These are phyloP conservation scores for Clarias fuscus DNA, from an alignment of 2,797 vertebrate species.

Conservation along the genomic window DNA sequence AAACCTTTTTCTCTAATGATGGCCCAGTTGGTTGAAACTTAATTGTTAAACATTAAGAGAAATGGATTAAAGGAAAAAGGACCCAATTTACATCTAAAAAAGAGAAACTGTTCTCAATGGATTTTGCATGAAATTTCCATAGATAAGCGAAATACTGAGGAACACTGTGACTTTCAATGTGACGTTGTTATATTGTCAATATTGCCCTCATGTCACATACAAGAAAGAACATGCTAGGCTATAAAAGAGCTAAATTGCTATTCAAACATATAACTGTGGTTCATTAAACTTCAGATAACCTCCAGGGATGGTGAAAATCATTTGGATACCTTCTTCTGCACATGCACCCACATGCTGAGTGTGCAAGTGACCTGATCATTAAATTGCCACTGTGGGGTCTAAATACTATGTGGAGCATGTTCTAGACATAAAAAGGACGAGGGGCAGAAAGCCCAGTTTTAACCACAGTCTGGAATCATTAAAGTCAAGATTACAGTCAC, in stretches of 20 bases:
- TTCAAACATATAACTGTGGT: background rate
- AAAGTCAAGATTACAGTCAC: no score
- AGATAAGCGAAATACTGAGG: background rate
- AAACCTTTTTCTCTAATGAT: no score
- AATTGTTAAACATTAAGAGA: no score
- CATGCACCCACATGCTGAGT: no score
- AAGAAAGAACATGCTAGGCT: background rate
- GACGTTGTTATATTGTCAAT: no score
- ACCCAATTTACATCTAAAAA: no score
- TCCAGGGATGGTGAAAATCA: no score
- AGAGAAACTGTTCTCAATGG: no score
- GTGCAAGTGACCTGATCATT: background rate
- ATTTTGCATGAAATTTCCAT: background rate
- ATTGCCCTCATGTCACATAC: background rate
- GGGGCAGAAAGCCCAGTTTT: background rate
- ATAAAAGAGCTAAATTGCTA: background rate
- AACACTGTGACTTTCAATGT: background rate
- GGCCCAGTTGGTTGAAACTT: no score
- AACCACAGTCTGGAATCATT: background rate
- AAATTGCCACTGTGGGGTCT: background rate
- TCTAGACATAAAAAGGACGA: background rate
- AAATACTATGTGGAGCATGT: background rate
- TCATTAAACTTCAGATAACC: background rate
- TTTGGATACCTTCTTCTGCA: no score
- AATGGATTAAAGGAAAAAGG: no score